Conservation (phyloP, 2,797 vertebrate species). For the Triplophysa yarkandensis region DNA sequence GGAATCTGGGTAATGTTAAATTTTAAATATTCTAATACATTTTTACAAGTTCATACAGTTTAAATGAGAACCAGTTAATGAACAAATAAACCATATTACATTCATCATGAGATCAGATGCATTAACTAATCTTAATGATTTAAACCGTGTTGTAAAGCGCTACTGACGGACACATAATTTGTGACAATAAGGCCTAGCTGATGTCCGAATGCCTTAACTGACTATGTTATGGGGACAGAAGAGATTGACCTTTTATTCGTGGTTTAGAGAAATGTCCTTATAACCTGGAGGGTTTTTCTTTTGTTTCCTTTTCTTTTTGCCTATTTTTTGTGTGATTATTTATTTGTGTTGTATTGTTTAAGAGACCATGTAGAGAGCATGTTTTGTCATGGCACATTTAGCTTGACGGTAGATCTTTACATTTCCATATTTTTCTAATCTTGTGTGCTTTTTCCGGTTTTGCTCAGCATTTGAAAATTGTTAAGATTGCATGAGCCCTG, state of each 20-base stretch:
- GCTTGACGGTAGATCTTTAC: slow-evolving; percentile 23
- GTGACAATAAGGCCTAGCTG: slow-evolving; percentile 14
- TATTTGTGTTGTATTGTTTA: slow-evolving; percentile 39
- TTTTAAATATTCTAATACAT: not conserved
- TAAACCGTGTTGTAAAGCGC: not conserved
- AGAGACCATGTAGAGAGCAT: slow-evolving; percentile 43
- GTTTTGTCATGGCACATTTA: slow-evolving; percentile 30
- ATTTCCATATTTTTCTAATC: slow-evolving; percentile 40
- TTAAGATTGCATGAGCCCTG: slow-evolving; percentile 34
- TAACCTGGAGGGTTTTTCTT: slow-evolving; percentile 39
- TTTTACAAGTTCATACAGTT: not conserved
- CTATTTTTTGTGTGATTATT: slow-evolving; percentile 33
- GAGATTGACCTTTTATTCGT: slow-evolving; percentile 32
- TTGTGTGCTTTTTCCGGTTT: slow-evolving; percentile 20
- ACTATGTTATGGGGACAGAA: slow-evolving; percentile 26
- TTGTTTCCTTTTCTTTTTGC: slow-evolving; percentile 24
- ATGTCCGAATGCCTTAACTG: slow-evolving; percentile 38
- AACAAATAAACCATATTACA: not conserved
- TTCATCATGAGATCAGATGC: not conserved
- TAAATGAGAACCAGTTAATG: not conserved
- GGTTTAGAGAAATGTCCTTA: slow-evolving; percentile 1
- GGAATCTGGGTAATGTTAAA: not conserved
- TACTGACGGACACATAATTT: slow-evolving; percentile 2
- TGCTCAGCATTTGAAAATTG: slow-evolving; percentile 3
- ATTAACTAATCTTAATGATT: not conserved